Conservation (phyloP, 2,888 invertebrate genomes). For the Cataglyphis rosenhaueri region DNA sequence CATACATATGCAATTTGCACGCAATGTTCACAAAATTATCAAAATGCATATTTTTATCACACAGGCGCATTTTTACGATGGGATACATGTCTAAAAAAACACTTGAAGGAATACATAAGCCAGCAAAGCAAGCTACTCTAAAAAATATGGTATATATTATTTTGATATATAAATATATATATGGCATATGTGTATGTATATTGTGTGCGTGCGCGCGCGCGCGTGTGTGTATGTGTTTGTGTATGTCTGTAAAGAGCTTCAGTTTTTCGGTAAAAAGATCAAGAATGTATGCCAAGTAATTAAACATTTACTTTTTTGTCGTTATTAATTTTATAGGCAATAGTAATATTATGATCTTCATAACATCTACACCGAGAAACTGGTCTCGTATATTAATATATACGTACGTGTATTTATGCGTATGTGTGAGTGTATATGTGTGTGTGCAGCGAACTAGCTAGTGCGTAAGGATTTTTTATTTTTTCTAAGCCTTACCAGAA, state of each 20-base stretch:
- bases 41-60: slow-evolving; percentile 3
- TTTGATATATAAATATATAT: background rate
- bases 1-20: background rate
- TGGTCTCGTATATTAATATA: background rate
- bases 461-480: slow-evolving; percentile 77
- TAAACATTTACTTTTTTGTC: background rate
- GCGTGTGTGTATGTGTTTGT: background rate
- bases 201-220: background rate
- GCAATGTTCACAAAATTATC: background rate
- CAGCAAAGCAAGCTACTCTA: slow-evolving; percentile 21
- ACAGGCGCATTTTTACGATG: background rate
- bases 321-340: background rate
- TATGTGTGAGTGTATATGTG: slow-evolving; percentile 22
- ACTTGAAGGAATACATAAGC: slow-evolving; percentile 16
- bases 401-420: slow-evolving; percentile 19
- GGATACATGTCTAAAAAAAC: background rate
- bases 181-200: background rate
- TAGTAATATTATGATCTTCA: background rate
- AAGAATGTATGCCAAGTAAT: background rate
- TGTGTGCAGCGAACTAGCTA: slow-evolving; percentile 82
- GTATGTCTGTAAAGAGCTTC: background rate
- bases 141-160: slow-evolving; percentile 5
- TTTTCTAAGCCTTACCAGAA: slow-evolving; percentile 79
- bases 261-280: slow-evolving; percentile 30
- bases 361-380: slow-evolving; percentile 37